A percentile compares a stretch with the other conserved stretches of the same genome.
phyloP scores from a whole-genome alignment of 2,113 vertebrate genomes.

The Nematolebias whitei region DNA sequence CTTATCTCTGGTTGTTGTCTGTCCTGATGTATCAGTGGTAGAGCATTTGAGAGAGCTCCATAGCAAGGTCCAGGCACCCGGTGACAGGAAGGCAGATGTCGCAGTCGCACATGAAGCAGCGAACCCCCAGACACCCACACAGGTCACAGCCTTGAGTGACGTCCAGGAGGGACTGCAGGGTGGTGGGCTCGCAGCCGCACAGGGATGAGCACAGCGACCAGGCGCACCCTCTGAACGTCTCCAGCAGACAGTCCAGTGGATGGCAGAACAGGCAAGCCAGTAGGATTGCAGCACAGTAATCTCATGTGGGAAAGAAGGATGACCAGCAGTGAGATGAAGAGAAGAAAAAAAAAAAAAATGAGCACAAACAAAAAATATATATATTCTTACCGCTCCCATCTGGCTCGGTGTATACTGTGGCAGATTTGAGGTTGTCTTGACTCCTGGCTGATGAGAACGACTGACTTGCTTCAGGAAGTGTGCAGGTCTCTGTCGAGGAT shows the following conservation, averaged over 20 bases:
- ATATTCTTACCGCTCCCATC: constrained; percentile 65
- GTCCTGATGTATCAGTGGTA: constrained; percentile 72
- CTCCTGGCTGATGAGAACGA: constrained; percentile 36
- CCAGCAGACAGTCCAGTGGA: constrained; percentile 73
- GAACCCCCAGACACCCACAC: constrained; percentile 30
- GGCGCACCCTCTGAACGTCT: constrained; percentile 53
- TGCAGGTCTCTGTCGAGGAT: neutral
- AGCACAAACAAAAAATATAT: too few species aligned
- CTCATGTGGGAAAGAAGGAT: constrained; percentile 35
- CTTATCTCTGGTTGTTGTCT: constrained; percentile 7
- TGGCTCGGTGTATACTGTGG: constrained; percentile 30
- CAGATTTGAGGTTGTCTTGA: constrained; percentile 47
- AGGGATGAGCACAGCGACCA: constrained; percentile 64
- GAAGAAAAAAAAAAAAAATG: neutral
- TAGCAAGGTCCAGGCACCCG: constrained; percentile 80
- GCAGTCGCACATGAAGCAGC: constrained; percentile 60
- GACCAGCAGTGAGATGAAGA: neutral
- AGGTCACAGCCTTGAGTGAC: constrained; percentile 50
- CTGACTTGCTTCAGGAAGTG: constrained; percentile 30
- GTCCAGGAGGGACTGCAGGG: constrained; percentile 63
- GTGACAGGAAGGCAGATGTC: constrained; percentile 72
- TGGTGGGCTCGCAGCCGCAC: constrained; percentile 55
- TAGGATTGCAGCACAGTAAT: constrained; percentile 75
- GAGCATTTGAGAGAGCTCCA: constrained; percentile 81
- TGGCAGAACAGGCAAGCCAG: constrained; percentile 80